phyloP scores from a whole-genome alignment of 2,797 vertebrate genomes.

The Sebastiscus tertius region DNA sequence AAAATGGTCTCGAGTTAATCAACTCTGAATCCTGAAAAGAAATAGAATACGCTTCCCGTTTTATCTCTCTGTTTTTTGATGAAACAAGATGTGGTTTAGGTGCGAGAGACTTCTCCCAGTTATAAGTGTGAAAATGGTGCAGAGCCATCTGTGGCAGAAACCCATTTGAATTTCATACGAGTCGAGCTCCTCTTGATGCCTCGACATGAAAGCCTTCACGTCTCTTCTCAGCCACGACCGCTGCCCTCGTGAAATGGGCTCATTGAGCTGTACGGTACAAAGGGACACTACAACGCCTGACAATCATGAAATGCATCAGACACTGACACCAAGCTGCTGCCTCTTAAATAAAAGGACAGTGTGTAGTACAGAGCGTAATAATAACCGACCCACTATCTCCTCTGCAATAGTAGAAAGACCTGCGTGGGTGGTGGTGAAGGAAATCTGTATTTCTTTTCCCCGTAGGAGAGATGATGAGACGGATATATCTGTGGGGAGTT shows the following conservation, averaged over 20 bases:
- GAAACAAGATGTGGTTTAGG: conserved; percentile 8
- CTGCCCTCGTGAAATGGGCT: conserved; percentile 58
- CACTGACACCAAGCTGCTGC: conserved; percentile 31
- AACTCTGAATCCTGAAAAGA: not conserved
- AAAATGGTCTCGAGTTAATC: not conserved
- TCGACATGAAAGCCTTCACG: conserved; percentile 74
- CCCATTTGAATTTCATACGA: conserved; percentile 79
- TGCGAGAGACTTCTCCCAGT: conserved; percentile 10
- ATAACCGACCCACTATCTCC: conserved; percentile 40
- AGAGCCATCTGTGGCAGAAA: conserved; percentile 57
- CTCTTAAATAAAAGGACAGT: conserved; percentile 38
- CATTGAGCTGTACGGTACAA: conserved; percentile 68
- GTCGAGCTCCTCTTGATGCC: conserved; percentile 67
- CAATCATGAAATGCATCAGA: conserved; percentile 59
- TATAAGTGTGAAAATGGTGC: conserved; percentile 41
- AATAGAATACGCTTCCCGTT: not conserved
- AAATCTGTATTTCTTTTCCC: conserved; percentile 46
- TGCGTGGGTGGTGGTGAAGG: conserved; percentile 50
- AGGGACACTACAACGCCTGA: conserved; percentile 51
- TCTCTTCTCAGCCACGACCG: conserved; percentile 46
- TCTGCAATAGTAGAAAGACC: conserved; percentile 22
- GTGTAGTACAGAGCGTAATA: conserved; percentile 23
- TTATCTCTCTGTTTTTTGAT: not conserved
- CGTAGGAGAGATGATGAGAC: conserved; percentile 33
- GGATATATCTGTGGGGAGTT: conserved; percentile 46